These are phyloP conservation scores for Thunnus thynnus DNA, from an alignment of 2,113 vertebrate species.

Conservation along the genomic window DNA sequence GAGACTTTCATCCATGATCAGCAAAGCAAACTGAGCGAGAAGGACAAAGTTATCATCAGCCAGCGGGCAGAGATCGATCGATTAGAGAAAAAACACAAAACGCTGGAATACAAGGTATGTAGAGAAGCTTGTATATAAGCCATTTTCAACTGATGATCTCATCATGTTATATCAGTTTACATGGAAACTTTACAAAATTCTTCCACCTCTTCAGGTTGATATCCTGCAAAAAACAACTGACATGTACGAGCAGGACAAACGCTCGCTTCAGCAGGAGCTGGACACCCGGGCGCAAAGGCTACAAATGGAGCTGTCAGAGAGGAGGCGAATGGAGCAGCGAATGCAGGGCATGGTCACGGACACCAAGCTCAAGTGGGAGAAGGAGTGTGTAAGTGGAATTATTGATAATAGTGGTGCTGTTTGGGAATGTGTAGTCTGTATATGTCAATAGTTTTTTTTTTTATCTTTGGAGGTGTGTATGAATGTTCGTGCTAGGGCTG, in stretches of 20 bases:
- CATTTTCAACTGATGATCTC: too few relatives aligned
- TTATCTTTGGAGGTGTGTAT: not conserved
- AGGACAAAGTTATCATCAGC: constrained; percentile 87
- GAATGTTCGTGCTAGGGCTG: not conserved
- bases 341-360: constrained; percentile 93
- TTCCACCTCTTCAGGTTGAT: constrained; percentile 86
- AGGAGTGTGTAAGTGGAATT: constrained; percentile 93
- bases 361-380: constrained; percentile 94
- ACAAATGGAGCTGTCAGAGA: constrained; percentile 90
- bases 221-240: constrained; percentile 94
- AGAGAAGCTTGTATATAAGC: too few relatives aligned
- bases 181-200: not conserved
- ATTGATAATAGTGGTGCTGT: not conserved
- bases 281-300: constrained; percentile 89
- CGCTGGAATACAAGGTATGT: constrained; percentile 94
- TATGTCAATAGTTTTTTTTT: not conserved
- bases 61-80: constrained; percentile 91
- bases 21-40: constrained; percentile 88
- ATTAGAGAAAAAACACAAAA: constrained; percentile 95
- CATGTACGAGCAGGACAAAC: constrained; percentile 96
- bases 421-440: not conserved
- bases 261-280: constrained; percentile 90
- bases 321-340: constrained; percentile 90
- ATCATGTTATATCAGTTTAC: not conserved
- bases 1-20: constrained; percentile 88